Base-by-base conservation (phyloP, 2,888 invertebrate genomes). In the Drosophila rellima region DNA sequence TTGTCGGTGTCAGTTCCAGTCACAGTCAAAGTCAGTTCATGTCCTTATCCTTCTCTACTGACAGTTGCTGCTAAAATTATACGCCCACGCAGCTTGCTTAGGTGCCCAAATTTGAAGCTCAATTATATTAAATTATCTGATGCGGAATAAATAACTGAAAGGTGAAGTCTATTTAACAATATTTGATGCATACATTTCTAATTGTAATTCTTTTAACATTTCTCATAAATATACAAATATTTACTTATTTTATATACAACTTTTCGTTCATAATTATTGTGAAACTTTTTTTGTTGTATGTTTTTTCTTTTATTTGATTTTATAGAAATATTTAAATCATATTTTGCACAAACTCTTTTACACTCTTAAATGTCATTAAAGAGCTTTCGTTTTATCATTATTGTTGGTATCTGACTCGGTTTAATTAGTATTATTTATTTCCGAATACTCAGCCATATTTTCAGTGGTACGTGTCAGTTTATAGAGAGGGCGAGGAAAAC, bases 91-190 rank as follows among this genome's bases (percentile, higher is more conserved):
- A 47, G 45, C 52, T 73, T 61, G 64, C 51, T 76, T 45, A 71
- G 75, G 52, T 35, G 54, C 62, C 15, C 45, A 59, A 74, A 74
- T 71, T 69, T 78, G 70, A 40, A 56, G 60, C 69, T 77, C 23
- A 70, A 78, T 76, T 65, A 73, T 74, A 54, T 65, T 62, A 62
- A 62, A 45, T 54, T 56, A 70, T 65, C 48, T 54, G 37, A 29
- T 61, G 51, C 45, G 51, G 40, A 5, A 35, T 29, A 57, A 55
- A 75, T 59, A 65, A 31, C 40, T 39, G 18, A 26, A 26, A 26
- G 3, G 15, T 26, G 45, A 23, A 45, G 26, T 45, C 45, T 26
- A 26, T 45, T 39, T 37, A 52, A n/a, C 17, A 11, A 52, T 11
- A 52, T 18, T 51, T 51, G 37, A 51, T 52, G 51, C 51, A 52